These are phyloP conservation scores for Axis porcinus DNA, from an alignment of 2,113 vertebrate genomes.

Conservation along the genomic window DNA sequence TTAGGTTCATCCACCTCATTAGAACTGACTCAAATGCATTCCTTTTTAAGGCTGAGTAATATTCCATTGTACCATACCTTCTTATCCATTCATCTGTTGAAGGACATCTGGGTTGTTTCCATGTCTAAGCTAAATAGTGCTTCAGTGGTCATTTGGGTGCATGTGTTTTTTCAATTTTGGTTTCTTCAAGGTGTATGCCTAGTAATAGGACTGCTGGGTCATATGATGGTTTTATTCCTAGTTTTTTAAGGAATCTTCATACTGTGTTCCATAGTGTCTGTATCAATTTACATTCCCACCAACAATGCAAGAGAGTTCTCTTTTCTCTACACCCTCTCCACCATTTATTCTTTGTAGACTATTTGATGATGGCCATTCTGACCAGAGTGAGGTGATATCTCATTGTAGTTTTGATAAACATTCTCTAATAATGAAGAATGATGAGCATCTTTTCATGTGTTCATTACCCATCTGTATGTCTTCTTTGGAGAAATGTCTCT, in stretches of 20 bases:
- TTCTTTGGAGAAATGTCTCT: not conserved
- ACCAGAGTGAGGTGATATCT: not conserved
- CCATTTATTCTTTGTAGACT: not conserved
- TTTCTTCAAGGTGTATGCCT: not conserved
- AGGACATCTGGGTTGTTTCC: not conserved
- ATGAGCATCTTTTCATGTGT: not conserved
- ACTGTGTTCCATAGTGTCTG: not conserved
- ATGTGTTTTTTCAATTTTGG: not conserved
- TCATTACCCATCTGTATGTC: not conserved
- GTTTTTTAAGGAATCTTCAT: not conserved
- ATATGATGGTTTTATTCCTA: not conserved
- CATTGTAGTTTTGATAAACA: not conserved
- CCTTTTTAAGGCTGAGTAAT: not conserved
- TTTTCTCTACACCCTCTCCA: not conserved
- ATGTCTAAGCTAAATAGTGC: not conserved
- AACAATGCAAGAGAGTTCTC: not conserved
- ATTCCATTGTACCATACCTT: not conserved
- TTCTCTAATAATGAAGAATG: not conserved
- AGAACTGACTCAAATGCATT: not conserved
- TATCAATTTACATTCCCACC: not conserved
- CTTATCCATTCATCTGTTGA: not conserved
- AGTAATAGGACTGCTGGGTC: not conserved
- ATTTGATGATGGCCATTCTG: not conserved
- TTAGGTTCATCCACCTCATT: not conserved
- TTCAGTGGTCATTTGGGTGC: not conserved